A percentile compares a stretch with the other conserved stretches of the same genome.
Evolutionary conservation across 1,140 invertebrate genomes (phyloP).

Genomic region (Holcopasites calliopsidis): DNA sequence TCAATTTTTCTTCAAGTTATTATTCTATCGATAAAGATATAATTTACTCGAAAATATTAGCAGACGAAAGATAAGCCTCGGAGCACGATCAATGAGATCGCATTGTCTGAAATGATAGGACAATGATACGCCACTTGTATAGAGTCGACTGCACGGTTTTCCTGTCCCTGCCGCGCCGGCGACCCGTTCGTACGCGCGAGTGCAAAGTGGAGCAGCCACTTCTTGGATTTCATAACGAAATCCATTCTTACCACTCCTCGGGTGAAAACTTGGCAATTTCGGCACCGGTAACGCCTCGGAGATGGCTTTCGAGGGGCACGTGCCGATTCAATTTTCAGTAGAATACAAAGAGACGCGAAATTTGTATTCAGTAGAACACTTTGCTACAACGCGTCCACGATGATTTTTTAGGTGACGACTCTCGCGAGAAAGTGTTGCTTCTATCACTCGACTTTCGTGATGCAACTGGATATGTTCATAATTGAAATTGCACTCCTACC

Average conservation of each 20-base stretch:
- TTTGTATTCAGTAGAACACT: neutral
- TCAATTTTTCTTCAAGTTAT: no score
- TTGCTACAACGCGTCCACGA: no score
- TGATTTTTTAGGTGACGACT: no score
- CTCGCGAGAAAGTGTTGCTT: no score
- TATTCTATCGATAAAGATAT: no score
- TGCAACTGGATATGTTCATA: no score
- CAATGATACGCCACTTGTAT: no score
- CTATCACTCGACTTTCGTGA: no score
- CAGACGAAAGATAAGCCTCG: no score
- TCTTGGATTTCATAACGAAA: constrained; percentile 49
- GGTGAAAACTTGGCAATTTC: constrained; percentile 41
- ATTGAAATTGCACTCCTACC: neutral
- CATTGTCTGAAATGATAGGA: no score
- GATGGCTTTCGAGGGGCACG: neutral
- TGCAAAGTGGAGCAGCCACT: constrained; percentile 28
- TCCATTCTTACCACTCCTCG: constrained; percentile 34
- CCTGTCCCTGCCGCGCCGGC: neutral
- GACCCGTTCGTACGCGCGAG: constrained; percentile 18
- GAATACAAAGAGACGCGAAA: neutral
- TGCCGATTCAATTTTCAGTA: constrained; percentile 17
- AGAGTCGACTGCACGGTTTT: neutral
- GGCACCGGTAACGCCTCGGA: constrained; percentile 12
- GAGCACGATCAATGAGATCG: no score
- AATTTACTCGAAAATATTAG: no score